A percentile compares a stretch with the other conserved stretches of the same genome.
Evolutionary conservation across 2,888 invertebrate species (phyloP).

Genomic region (Perizoma flavofasciatum): DNA sequence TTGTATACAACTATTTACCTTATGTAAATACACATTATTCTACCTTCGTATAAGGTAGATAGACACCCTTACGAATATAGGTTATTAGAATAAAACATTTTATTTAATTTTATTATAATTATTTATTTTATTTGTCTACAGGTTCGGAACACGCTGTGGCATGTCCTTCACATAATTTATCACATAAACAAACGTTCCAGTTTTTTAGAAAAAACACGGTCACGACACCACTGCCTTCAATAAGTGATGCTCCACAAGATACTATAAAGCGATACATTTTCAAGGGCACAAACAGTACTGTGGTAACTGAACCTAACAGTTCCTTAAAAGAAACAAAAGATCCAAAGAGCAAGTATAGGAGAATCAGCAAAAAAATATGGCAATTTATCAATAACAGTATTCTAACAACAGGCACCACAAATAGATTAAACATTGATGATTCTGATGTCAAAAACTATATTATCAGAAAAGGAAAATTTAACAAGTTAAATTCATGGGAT

Average conservation of each 20-base stretch:
- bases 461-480: not conserved
- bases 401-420: not conserved
- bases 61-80: too few relatives aligned
- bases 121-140: conserved; percentile 26
- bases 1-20: not conserved
- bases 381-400: conserved; percentile 10
- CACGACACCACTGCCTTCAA: conserved; percentile 9
- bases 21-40: too few relatives aligned
- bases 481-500: conserved; percentile 8
- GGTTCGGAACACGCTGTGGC: conserved; percentile 15
- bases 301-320: conserved; percentile 12
- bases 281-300: conserved; percentile 10
- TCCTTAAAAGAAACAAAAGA: conserved; percentile 10
- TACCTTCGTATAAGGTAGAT: too few relatives aligned
- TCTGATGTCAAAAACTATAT: conserved; percentile 8
- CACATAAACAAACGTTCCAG: conserved; percentile 12
- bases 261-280: conserved; percentile 10
- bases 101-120: too few relatives aligned
- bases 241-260: conserved; percentile 3
- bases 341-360: conserved; percentile 1
- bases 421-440: conserved; percentile 1
- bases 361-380: conserved; percentile 10
- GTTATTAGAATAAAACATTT: too few relatives aligned
- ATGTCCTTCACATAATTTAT: conserved; percentile 18
- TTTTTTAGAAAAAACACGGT: conserved; percentile 17